Base-by-base conservation (phyloP, 2,888 invertebrate species). In the Apantesis nais region DNA sequence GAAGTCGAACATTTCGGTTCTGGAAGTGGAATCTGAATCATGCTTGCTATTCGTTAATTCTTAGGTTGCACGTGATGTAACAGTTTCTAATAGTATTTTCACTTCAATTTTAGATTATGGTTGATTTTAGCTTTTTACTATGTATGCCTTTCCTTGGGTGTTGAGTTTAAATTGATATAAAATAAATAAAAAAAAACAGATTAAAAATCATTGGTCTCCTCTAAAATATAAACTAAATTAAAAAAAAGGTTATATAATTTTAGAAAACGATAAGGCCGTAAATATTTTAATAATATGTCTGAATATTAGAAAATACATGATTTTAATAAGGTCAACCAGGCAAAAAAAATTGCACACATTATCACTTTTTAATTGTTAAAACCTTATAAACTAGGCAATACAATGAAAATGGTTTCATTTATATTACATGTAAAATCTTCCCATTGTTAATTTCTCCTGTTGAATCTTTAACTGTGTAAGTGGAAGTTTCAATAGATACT, bases 31-130 rank as follows among this genome's bases (percentile, higher is more conserved):
- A 81, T 82, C 73, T 77, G 65, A 77, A 77, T 79, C 77, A 78
- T 82, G 79, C 78, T 82, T 78, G 76, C 77, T 73, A 75, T 76
- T 72, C 73, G 77, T 74, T 74, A 68, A 73, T 78, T 73, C 71
- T 66, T 41, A 63, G 25, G 65, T 68, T 69, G 72, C 71, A 70
- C 73, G 75, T 74, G 74, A 81, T 75, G 79, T 71, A 63, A 74
- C 70, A 66, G 71, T 70, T 74, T 72, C 71, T 39, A 48, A 48
- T 70, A 39, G 55, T 44, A 60, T 71, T 60, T 62, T 67, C 63
- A 63, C 70, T 72, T 68, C 72, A 70, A 65, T 12, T 39, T 66
- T 29, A 1, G 29, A 39, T 65, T 72, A 60, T 44, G 19, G 31
- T 62, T 37, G 22, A n/a, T 48, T 41, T 48, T 62, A 48, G 52